Percentiles rank a stretch among this genome's conserved stretches.
Conservation (phyloP, 2,888 invertebrate species). For the Meteorus colon region DNA sequence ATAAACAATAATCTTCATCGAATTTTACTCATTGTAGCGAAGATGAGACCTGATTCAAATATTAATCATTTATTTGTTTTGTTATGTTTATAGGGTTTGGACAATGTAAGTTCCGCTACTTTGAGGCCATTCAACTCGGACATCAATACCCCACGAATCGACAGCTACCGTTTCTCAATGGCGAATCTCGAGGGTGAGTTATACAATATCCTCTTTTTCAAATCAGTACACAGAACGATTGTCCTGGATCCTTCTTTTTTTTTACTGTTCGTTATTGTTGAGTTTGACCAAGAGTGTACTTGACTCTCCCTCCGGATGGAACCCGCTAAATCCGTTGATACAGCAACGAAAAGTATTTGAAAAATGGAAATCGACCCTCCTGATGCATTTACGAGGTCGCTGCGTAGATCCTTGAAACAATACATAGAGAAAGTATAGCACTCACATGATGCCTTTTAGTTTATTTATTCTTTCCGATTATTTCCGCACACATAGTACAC, state of each 20-base stretch:
- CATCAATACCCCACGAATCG: conserved; percentile 87
- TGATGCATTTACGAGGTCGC: conserved; percentile 7
- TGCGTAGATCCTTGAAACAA: not conserved
- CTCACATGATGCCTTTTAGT: not conserved
- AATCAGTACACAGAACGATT: not conserved
- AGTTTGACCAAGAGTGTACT: not conserved
- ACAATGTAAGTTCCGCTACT: conserved; percentile 77
- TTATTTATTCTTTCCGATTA: not conserved
- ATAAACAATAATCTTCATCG: not conserved
- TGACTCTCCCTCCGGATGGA: not conserved
- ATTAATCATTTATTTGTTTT: conserved; percentile 28
- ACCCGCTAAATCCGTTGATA: not conserved
- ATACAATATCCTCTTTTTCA: too few species aligned
- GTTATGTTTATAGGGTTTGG: conserved; percentile 80
- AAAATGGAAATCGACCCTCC: not conserved
- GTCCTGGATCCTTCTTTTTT: not conserved
- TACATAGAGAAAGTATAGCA: not conserved
- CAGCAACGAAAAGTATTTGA: not conserved
- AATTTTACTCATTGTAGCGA: not conserved
- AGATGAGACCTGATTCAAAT: not conserved
- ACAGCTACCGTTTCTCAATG: conserved; percentile 95
- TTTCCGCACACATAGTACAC: conserved; percentile 15
- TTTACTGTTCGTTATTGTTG: not conserved
- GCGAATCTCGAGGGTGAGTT: conserved; percentile 88
- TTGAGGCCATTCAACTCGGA: conserved; percentile 80